Percentiles rank a stretch among this genome's conserved stretches.
phyloP scores from a whole-genome alignment of 2,888 invertebrate genomes.

The Tubulanus polymorphus region DNA sequence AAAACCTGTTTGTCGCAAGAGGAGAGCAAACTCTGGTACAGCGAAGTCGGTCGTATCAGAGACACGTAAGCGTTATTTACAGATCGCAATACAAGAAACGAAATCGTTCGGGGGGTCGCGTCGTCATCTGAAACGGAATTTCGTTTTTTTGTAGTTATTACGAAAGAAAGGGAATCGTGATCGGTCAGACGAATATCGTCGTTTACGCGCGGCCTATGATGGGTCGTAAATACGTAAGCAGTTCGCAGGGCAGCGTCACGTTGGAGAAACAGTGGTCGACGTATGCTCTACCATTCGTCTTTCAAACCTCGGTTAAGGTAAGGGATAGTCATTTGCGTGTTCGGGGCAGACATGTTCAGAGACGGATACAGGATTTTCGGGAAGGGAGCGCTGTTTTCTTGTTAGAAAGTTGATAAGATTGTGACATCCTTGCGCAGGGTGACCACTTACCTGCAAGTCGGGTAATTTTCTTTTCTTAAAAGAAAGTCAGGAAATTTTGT shows the following conservation, averaged over 20 bases:
- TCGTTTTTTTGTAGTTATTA: conserved; percentile 54
- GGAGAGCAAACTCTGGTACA: conserved; percentile 27
- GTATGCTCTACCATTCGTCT: conserved; percentile 64
- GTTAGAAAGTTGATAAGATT: no score
- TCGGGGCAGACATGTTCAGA: no score
- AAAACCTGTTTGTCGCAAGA: conserved; percentile 21
- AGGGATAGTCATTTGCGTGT: conserved; percentile 1
- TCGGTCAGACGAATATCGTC: conserved; percentile 61
- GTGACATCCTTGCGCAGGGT: no score
- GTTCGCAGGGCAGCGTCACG: conserved; percentile 61
- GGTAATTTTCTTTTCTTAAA: no score
- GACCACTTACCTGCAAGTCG: no score
- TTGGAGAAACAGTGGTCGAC: conserved; percentile 70
- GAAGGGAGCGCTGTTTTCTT: no score
- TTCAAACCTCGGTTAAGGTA: conserved; percentile 65
- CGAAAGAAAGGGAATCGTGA: conserved; percentile 72
- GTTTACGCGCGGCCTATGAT: conserved; percentile 70
- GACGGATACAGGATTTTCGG: no score
- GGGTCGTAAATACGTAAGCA: conserved; percentile 64
- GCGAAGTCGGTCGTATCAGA: conserved; percentile 29
- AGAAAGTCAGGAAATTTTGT: no score
- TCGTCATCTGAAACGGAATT: neutral
- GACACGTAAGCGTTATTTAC: conserved; percentile 26
- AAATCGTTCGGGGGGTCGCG: neutral
- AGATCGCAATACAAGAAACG: neutral